A percentile compares a stretch with the other conserved stretches of the same genome.
phyloP scores from a whole-genome alignment of 2,888 invertebrate species.

The Malachius bipustulatus region DNA sequence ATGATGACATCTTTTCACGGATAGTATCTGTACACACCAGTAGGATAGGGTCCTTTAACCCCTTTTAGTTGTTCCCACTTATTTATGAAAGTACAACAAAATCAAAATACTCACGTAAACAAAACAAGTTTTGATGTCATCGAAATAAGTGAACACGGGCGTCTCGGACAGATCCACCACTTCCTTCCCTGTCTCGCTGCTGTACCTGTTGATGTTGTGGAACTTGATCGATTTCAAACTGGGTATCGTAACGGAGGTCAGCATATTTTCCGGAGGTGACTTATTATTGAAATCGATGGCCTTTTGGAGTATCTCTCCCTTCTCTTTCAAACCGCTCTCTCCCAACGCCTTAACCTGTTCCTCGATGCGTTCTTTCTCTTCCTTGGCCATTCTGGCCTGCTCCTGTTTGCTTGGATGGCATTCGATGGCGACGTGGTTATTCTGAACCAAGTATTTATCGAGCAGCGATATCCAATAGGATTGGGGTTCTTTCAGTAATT shows the following conservation, averaged over 20 bases:
- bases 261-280: slow-evolving; percentile 56
- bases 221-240: slow-evolving; percentile 59
- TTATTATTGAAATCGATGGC: slow-evolving; percentile 69
- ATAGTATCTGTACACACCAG: too few species aligned
- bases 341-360: slow-evolving; percentile 54
- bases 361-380: slow-evolving; percentile 60
- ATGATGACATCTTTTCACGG: too few species aligned
- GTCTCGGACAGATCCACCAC: slow-evolving; percentile 48
- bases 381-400: slow-evolving; percentile 52
- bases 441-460: slow-evolving; percentile 53
- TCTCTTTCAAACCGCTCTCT: slow-evolving; percentile 52
- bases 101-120: slow-evolving; percentile 71
- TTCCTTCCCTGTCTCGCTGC: slow-evolving; percentile 36
- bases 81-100: too few species aligned
- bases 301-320: slow-evolving; percentile 47
- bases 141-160: slow-evolving; percentile 65
- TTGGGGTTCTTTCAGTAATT: slow-evolving; percentile 47
- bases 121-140: slow-evolving; percentile 72
- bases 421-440: slow-evolving; percentile 49
- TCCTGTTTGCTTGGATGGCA: slow-evolving; percentile 52
- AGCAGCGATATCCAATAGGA: slow-evolving; percentile 64
- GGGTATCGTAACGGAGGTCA: slow-evolving; percentile 66
- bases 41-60: too few species aligned
- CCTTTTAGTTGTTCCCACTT: too few species aligned
- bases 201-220: slow-evolving; percentile 42